A percentile compares a stretch with the other conserved stretches of the same genome.
These are phyloP conservation scores for Bombus terrestris DNA, from an alignment of 1,140 invertebrate genomes.

Conservation along the genomic window DNA sequence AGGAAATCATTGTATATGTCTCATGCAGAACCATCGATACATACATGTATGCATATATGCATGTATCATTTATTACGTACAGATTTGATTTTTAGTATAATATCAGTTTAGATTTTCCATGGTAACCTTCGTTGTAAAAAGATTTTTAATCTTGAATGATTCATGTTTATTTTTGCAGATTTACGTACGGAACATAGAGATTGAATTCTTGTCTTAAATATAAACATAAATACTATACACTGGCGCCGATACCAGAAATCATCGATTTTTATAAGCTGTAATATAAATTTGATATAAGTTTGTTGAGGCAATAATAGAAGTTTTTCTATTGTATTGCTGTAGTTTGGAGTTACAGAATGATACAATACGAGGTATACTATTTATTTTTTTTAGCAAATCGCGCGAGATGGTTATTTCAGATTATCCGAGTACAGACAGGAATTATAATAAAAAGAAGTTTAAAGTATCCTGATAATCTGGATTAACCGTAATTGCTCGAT, in stretches of 20 bases:
- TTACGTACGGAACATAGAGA: not conserved
- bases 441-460: not conserved
- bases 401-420: constrained; percentile 29
- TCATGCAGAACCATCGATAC: not conserved
- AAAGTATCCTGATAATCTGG: constrained; percentile 29
- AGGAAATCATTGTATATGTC: constrained; percentile 15
- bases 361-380: constrained; percentile 27
- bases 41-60: constrained; percentile 19
- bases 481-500: constrained; percentile 15
- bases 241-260: not conserved
- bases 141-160: constrained; percentile 25
- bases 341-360: constrained; percentile 23
- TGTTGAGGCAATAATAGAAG: constrained; percentile 31
- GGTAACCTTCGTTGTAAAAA: constrained; percentile 15
- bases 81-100: constrained; percentile 20
- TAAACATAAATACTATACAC: constrained; percentile 5
- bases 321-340: constrained; percentile 34
- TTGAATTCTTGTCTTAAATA: not conserved
- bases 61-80: constrained; percentile 44
- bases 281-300: constrained; percentile 40
- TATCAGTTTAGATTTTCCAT: constrained; percentile 7
- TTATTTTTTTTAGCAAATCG: constrained; percentile 33
- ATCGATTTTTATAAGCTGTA: constrained; percentile 39
- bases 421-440: not conserved
- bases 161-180: constrained; percentile 16